phyloP scores from a whole-genome alignment of 2,113 vertebrate species.

The Pangasianodon gigas region DNA sequence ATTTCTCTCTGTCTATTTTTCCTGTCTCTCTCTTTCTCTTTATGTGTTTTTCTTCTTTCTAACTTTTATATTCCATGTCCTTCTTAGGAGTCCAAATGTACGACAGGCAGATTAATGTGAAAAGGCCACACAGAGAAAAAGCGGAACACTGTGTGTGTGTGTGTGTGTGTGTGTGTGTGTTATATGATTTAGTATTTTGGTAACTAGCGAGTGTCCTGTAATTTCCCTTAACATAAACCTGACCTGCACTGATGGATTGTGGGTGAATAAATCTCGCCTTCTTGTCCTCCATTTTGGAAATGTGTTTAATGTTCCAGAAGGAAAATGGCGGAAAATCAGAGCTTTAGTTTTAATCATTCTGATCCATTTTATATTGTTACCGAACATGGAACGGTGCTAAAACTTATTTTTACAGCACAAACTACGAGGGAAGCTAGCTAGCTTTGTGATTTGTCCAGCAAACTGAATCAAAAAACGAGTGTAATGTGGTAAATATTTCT shows the following conservation, averaged over 20 bases:
- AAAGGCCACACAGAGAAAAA: neutral
- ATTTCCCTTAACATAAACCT: neutral
- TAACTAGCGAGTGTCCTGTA: neutral
- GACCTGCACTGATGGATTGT: conserved; percentile 5
- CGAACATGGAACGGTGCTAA: neutral
- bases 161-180: neutral
- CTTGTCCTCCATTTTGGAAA: neutral
- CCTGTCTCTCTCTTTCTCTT: neutral
- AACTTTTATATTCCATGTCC: neutral
- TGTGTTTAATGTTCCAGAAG: neutral
- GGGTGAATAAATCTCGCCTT: neutral
- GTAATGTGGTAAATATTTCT: neutral
- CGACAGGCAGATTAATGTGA: neutral
- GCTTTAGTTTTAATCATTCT: neutral
- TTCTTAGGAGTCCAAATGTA: neutral
- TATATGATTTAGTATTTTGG: neutral
- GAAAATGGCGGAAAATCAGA: neutral
- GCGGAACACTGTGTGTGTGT: neutral
- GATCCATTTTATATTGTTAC: neutral
- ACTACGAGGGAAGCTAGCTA: neutral
- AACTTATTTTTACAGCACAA: neutral
- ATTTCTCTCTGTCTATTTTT: neutral
- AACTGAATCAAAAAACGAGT: neutral
- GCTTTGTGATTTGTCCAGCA: neutral
- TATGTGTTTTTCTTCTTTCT: neutral